Conservation (phyloP, 2,797 vertebrate species). For the Perdix hodgsoniae region DNA sequence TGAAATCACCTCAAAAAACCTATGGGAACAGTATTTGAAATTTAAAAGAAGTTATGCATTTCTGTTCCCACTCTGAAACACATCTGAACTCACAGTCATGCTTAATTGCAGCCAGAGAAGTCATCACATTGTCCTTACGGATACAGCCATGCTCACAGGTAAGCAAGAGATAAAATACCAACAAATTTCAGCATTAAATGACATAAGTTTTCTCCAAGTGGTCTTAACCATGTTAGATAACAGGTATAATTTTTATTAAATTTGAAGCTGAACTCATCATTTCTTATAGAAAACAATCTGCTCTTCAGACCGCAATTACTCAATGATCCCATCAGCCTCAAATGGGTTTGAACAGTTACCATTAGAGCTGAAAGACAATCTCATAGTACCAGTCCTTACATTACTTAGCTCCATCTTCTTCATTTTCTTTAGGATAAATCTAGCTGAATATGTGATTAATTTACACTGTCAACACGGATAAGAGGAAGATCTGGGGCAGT, state of each 20-base stretch:
- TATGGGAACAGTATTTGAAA: neutral
- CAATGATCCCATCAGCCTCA: neutral
- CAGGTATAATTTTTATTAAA: neutral
- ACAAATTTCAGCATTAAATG: neutral
- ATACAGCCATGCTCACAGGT: neutral
- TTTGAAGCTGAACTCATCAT: neutral
- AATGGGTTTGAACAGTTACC: neutral
- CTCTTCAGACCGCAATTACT: neutral
- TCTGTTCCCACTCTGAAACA: neutral
- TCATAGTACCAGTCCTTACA: neutral
- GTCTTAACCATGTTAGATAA: neutral
- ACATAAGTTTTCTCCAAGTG: neutral
- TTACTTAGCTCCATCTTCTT: neutral
- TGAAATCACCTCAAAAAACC: neutral
- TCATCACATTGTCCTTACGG: neutral
- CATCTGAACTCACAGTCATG: accelerated
- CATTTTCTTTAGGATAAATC: neutral
- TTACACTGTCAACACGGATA: neutral
- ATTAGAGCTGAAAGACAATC: neutral
- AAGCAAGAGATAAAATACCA: neutral
- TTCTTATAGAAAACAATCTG: neutral
- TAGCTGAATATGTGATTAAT: neutral
- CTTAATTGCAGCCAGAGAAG: neutral
- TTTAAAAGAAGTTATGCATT: neutral
- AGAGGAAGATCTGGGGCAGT: accelerated